These are phyloP conservation scores for Murina feae DNA, from an alignment of 2,113 vertebrate species.

Conservation along the genomic window DNA sequence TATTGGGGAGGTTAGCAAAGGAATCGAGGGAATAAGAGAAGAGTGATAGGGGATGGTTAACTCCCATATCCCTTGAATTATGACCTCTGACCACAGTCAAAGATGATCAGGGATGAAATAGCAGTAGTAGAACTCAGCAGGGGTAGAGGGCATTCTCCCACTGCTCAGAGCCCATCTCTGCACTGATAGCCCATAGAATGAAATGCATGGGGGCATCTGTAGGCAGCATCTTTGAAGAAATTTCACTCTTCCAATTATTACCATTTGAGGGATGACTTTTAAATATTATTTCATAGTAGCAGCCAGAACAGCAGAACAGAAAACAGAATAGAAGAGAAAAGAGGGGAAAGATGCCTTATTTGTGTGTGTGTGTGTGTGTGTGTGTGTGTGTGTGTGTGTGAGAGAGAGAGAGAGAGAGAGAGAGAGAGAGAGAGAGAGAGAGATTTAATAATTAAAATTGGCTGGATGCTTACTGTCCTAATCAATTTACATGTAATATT, in stretches of 20 bases:
- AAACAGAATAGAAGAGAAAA: neutral
- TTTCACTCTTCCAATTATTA: neutral
- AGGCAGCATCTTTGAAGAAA: neutral
- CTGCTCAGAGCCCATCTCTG: neutral
- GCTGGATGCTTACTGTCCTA: neutral
- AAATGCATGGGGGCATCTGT: rapidly evolving
- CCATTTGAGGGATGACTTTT: neutral
- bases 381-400: neutral
- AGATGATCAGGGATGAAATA: neutral
- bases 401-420: neutral
- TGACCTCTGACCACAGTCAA: neutral
- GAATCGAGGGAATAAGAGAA: neutral
- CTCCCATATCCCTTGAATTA: neutral
- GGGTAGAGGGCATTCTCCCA: rapidly evolving
- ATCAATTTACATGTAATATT: neutral
- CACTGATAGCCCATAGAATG: rapidly evolving
- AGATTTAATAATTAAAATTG: neutral
- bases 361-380: neutral
- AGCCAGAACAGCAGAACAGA: neutral
- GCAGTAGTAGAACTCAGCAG: neutral
- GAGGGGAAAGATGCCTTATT: neutral
- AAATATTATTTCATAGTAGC: neutral
- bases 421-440: neutral
- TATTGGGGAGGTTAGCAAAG: neutral
- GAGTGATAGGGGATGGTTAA: neutral